Base-by-base conservation (phyloP, 2,797 vertebrate genomes). In the Morelia viridis region DNA sequence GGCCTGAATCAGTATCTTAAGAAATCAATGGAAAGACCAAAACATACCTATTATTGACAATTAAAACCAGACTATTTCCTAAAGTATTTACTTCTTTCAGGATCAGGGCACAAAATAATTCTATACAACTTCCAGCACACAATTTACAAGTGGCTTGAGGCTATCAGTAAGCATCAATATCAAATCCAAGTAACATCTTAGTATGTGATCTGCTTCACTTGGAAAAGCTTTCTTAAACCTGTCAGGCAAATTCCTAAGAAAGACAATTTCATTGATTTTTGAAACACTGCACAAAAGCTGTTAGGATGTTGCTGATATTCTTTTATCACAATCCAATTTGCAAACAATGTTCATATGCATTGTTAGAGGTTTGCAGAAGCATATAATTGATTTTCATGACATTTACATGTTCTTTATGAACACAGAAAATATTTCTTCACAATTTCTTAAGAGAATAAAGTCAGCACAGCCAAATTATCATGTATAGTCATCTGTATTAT, bases 41-140 rank as follows among this genome's bases (percentile, higher is more conserved):
- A 28, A 87, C 64, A 64, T 28, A 46, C 62, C 62, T 87, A 92
- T 92, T 90, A 92, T 80, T 92, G 58, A 90, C 84, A 90, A 56
- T 28, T 87, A n/a, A 85, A 68, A 58, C 2, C 56, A 87, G 89
- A 90, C n/a, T 6, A 35, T 83, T 92, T 90, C 68, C 85, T 90
- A 64, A 90, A 87, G 68, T 71, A 80, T 92, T 89, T 57, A 80
- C 41, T 92, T 92, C 50, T 92, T 90, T 92, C 89, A 90, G 22
- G 61, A 90, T 84, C 68, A 90, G 57, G 57, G 31, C n/a, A 90
- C 46, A 64, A 87, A 83, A 89, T 83, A 87, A 90, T 53, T 80
- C 90, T 87, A 92, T 92, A 64, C 89, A 90, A 53, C 24, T 87
- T 31, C 17, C 12, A 84, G n/a, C 50, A 87, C 76, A 80, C 15